Base-by-base conservation (phyloP, 2,113 vertebrate species). In the Oreochromis tanganicae region DNA sequence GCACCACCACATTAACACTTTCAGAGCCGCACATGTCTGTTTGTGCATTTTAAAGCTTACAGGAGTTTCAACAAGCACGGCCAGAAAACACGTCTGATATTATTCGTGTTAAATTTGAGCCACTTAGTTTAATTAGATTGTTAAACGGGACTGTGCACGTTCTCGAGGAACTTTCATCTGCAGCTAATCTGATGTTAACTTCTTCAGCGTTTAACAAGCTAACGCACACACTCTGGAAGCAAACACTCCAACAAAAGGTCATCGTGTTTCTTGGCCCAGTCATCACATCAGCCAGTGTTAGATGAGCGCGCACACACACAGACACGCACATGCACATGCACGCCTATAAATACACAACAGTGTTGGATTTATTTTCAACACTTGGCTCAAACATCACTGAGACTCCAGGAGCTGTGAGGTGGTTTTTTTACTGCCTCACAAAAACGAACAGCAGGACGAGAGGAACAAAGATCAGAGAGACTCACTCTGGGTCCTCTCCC, bases 291-390 rank as follows among this genome's bases (percentile, higher is more conserved):
- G 68, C 68, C 63, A 24, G 63, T 21, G 19, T 41, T 14, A 68
- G 7, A 5, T 0, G 6, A n/a, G 1, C 2, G 0, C 41, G 1
- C 63, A 66, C 63, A 7, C 52, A 21, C n/a, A 19, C 4, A 52
- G 16, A 52, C 16, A 7, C 13, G 1, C 32, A 13, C 29, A n/a
- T n/a, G n/a, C n/a, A n/a, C n/a, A n/a, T n/a, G n/a, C n/a, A n/a
- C n/a, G n/a, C 12, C 41, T 48, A 75, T 75, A 48, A 48, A 75
- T 17, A 75, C 68, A 48, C 68, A 75, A 46, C 68, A 27, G 9
- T 48, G 71, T 0, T 48, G 4, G 24, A 46, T 50, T 50, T 12
- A 48, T 50, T 0, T 75, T 75, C 24, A 75, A 75, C 71, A 75
- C 71, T 48, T 4, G 43, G 14, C 9, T 50, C 27, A 50, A 75